A percentile compares a stretch with the other conserved stretches of the same genome.
phyloP scores from a whole-genome alignment of 2,797 vertebrate genomes.

The Falco cherrug region DNA sequence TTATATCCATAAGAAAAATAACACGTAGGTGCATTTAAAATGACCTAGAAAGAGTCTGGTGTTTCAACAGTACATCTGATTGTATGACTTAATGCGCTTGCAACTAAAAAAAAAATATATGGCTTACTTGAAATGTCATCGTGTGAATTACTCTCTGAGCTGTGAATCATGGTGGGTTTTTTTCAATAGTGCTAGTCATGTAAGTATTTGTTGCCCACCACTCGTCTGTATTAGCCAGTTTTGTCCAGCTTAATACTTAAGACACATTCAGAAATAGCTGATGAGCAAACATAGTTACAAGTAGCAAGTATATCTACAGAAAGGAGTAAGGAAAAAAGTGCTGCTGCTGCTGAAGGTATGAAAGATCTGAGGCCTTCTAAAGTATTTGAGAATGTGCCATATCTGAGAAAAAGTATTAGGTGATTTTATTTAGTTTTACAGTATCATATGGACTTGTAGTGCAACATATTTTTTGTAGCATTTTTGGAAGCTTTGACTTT shows the following conservation, averaged over 20 bases:
- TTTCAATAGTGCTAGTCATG: background rate
- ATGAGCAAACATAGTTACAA: background rate
- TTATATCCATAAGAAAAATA: constrained; percentile 7
- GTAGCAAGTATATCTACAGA: background rate
- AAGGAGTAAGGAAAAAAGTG: background rate
- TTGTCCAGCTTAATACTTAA: background rate
- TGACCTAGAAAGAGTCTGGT: background rate
- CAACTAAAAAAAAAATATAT: background rate
- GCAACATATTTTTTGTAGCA: background rate
- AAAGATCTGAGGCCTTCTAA: constrained; percentile 15
- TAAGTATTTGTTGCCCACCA: background rate
- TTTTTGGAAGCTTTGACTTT: background rate
- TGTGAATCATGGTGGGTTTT: background rate
- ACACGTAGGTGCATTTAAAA: background rate
- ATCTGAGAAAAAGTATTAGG: background rate
- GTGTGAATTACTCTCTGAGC: background rate
- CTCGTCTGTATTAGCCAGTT: background rate
- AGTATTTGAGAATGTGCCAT: background rate
- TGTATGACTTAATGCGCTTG: background rate
- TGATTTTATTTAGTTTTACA: background rate
- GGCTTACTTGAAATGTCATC: background rate
- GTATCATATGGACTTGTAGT: background rate
- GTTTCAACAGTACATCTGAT: background rate
- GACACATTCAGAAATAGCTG: background rate
- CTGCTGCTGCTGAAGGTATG: constrained; percentile 30